phyloP scores from a whole-genome alignment of 2,888 invertebrate genomes.

The Minunthozetes semirufus region DNA sequence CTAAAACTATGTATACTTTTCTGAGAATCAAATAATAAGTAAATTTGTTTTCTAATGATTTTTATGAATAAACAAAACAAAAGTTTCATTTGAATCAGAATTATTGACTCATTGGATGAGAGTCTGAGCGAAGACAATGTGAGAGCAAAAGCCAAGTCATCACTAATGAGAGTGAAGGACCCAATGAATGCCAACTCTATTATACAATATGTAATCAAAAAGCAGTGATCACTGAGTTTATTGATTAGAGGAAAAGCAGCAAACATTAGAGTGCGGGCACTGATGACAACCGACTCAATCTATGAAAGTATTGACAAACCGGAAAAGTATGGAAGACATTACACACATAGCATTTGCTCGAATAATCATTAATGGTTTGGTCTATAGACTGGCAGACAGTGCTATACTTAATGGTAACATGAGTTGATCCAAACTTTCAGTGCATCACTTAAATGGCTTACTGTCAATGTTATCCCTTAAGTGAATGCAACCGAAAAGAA shows the following conservation, averaged over 20 bases:
- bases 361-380: conserved; percentile 25
- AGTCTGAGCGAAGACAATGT: neutral
- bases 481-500: neutral
- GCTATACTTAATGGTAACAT: conserved; percentile 7
- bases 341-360: conserved; percentile 23
- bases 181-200: neutral
- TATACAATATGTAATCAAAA: conserved; percentile 19
- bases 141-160: neutral
- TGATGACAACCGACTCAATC: neutral
- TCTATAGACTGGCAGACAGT: neutral
- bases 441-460: conserved; percentile 26
- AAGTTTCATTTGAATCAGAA: neutral
- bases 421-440: conserved; percentile 21
- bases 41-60: neutral
- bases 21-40: no score
- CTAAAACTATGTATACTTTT: neutral
- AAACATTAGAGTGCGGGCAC: conserved; percentile 20
- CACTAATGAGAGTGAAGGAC: neutral
- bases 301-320: conserved; percentile 8
- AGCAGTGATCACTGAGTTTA: neutral
- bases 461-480: conserved; percentile 13
- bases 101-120: neutral
- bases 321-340: conserved; percentile 21
- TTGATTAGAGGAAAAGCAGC: neutral
- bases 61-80: neutral